A percentile compares a stretch with the other conserved stretches of the same genome.
phyloP scores from a whole-genome alignment of 2,113 vertebrate species.

The Myrmecobius fasciatus region DNA sequence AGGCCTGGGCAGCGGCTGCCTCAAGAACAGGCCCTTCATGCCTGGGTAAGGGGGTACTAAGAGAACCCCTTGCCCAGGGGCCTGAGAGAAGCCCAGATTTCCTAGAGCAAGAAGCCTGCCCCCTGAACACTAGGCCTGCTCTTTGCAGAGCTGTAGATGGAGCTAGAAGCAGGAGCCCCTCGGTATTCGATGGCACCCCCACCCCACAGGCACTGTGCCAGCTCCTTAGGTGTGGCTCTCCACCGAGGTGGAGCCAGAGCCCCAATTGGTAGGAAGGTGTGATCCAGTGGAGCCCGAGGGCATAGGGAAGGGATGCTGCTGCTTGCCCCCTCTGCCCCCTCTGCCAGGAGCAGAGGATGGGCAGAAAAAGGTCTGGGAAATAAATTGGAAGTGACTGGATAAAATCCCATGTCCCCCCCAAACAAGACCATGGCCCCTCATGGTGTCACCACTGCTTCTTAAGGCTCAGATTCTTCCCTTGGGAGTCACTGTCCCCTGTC shows the following conservation, averaged over 20 bases:
- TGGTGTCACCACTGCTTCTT: not conserved
- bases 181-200: not conserved
- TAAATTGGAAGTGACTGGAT: not conserved
- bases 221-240: conserved; percentile 21
- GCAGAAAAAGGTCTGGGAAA: conserved; percentile 45
- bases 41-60: not conserved
- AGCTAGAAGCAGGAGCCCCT: conserved; percentile 31
- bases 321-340: conserved; percentile 17
- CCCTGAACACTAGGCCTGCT: not conserved
- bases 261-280: not conserved
- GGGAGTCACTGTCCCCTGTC: not conserved
- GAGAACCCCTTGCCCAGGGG: not conserved
- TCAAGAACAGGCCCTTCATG: not conserved
- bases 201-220: not conserved
- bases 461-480: conserved; percentile 17
- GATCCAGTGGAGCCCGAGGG: conserved; percentile 7
- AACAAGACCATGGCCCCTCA: conserved; percentile 33
- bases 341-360: not conserved
- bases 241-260: not conserved
- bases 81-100: not conserved
- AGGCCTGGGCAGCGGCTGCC: not conserved
- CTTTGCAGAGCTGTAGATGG: not conserved
- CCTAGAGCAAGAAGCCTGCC: not conserved
- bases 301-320: conserved; percentile 22
- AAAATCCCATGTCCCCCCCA: conserved; percentile 42